phyloP scores from a whole-genome alignment of 2,797 vertebrate genomes.

The Eremophila alpestris region DNA sequence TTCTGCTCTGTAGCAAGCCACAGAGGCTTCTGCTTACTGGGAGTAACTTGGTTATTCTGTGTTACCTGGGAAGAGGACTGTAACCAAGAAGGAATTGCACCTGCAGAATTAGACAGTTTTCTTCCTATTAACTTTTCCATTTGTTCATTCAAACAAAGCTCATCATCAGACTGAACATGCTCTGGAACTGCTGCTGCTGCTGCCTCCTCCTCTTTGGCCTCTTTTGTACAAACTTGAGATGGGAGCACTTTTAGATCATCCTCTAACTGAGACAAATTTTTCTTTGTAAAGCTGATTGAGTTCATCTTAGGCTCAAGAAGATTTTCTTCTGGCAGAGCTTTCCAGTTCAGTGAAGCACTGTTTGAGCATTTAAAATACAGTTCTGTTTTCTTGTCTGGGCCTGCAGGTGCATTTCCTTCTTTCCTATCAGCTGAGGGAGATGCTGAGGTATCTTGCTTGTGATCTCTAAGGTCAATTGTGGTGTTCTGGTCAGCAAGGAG shows the following conservation, averaged over 20 bases:
- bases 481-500: slow-evolving; percentile 81
- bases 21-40: slow-evolving; percentile 71
- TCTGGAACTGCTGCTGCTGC: not conserved
- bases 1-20: slow-evolving; percentile 82
- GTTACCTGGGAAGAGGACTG: slow-evolving; percentile 69
- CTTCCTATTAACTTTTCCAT: slow-evolving; percentile 70
- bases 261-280: slow-evolving; percentile 4
- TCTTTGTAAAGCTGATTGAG: not conserved
- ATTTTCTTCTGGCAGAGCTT: slow-evolving; percentile 5
- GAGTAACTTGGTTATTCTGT: slow-evolving; percentile 62
- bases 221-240: not conserved
- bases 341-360: not conserved
- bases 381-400: slow-evolving; percentile 41
- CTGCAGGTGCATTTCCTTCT: not conserved
- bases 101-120: slow-evolving; percentile 69
- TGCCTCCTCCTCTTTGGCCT: not conserved
- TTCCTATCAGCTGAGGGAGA: not conserved
- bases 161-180: slow-evolving; percentile 52
- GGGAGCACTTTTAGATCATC: slow-evolving; percentile 44
- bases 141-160: slow-evolving; percentile 69
- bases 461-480: slow-evolving; percentile 72
- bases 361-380: slow-evolving; percentile 12
- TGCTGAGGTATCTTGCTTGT: not conserved
- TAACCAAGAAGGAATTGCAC: slow-evolving; percentile 84
- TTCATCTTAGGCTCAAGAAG: not conserved